Conservation (phyloP, 2,113 vertebrate species). For the Rhea pennata region DNA sequence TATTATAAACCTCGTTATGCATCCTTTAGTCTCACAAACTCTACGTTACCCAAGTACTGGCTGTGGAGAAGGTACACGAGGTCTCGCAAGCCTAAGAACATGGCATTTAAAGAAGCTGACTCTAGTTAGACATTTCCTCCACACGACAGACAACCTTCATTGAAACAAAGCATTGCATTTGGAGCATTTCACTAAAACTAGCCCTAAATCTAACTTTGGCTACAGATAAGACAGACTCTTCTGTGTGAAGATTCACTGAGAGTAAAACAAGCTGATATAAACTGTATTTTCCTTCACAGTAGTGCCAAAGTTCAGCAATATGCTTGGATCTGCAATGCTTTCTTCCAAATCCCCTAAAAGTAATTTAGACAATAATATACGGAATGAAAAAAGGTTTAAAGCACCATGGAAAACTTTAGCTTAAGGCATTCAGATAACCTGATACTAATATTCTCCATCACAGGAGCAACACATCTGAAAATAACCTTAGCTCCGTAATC, state of each 20-base stretch:
- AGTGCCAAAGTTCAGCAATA: background rate
- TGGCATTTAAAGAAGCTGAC: background rate
- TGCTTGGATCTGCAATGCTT: background rate
- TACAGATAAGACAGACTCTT: background rate
- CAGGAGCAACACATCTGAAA: background rate
- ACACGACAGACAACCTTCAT: background rate
- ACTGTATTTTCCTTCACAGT: background rate
- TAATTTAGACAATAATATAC: background rate
- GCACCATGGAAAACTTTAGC: background rate
- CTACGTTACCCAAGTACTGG: background rate
- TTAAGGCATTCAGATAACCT: background rate
- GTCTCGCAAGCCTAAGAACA: background rate
- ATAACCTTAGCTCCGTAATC: background rate
- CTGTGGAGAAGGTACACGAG: background rate
- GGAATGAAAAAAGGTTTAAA: background rate
- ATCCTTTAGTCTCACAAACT: constrained; percentile 32
- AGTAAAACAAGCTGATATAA: constrained; percentile 38
- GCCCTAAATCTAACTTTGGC: background rate
- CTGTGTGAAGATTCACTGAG: background rate
- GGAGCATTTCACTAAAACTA: background rate
- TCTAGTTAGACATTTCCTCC: constrained; percentile 26
- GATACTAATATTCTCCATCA: background rate
- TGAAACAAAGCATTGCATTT: constrained; percentile 26
- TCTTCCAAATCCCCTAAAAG: constrained; percentile 14
- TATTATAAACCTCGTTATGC: background rate